Percentiles rank a stretch among this genome's conserved stretches.
Evolutionary conservation across 2,113 vertebrate species (phyloP).

Genomic region (Nerophis lumbriciformis): DNA sequence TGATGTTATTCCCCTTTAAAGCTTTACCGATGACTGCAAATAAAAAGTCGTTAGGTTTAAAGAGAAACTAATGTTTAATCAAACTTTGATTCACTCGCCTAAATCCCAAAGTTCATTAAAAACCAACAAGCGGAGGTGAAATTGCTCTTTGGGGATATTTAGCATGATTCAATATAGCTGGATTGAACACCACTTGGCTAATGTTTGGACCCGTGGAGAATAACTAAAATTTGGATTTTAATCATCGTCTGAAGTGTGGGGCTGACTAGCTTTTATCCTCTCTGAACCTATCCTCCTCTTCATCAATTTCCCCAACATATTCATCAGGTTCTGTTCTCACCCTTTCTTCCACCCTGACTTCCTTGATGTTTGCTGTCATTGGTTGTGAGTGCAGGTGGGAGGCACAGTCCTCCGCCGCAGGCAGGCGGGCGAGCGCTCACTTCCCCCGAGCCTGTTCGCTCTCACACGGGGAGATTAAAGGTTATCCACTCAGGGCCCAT

Average conservation of each 20-base stretch:
- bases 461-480: conserved; percentile 46
- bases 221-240: not conserved
- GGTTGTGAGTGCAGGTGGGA: conserved; percentile 33
- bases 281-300: not conserved
- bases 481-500: conserved; percentile 40
- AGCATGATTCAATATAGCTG: not conserved
- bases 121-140: not conserved
- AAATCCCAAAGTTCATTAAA: not conserved
- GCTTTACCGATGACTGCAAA: not conserved
- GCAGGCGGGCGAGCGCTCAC: conserved; percentile 15
- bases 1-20: not conserved
- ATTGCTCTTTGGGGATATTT: not conserved
- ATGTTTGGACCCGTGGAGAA: not conserved
- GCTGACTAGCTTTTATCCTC: not conserved
- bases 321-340: conserved; percentile 34
- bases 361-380: conserved; percentile 11
- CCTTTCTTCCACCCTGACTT: conserved; percentile 8
- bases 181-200: not conserved
- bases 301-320: conserved; percentile 14
- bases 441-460: conserved; percentile 29
- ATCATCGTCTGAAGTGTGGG: not conserved
- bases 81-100: not conserved
- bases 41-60: not conserved
- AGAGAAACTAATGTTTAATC: not conserved
- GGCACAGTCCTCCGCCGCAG: conserved; percentile 24